These are phyloP conservation scores for Heterocephalus glaber DNA, from an alignment of 2,113 vertebrate genomes.

Conservation along the genomic window DNA sequence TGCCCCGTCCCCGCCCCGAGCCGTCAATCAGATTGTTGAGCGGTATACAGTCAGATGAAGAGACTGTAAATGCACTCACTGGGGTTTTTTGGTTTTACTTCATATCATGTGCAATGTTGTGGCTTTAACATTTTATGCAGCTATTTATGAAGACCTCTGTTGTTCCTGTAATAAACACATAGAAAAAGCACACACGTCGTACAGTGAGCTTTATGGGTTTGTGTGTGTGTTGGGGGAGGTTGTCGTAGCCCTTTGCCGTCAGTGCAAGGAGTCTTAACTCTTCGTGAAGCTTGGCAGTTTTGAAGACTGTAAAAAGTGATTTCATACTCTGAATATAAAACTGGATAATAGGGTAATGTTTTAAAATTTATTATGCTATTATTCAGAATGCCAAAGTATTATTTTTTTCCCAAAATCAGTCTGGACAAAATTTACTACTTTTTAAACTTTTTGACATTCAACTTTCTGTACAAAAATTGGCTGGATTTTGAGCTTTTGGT, in stretches of 20 bases:
- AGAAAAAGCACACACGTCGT: constrained; percentile 96
- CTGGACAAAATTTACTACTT: constrained; percentile 82
- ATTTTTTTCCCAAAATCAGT: constrained; percentile 82
- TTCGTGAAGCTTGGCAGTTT: constrained; percentile 82
- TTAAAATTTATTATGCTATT: constrained; percentile 79
- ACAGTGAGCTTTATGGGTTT: constrained; percentile 93
- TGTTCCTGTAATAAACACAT: constrained; percentile 99
- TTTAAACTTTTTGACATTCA: constrained; percentile 84
- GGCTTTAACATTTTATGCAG: constrained; percentile 99
- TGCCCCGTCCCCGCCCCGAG: constrained; percentile 1
- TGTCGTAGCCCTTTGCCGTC: constrained; percentile 85
- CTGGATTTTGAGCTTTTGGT: constrained; percentile 85
- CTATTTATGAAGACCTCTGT: constrained; percentile 98
- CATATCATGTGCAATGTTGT: constrained; percentile 99
- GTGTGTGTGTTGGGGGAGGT: constrained; percentile 85
- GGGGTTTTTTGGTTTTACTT: constrained; percentile 91
- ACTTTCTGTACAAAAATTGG: constrained; percentile 85
- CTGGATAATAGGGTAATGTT: constrained; percentile 82
- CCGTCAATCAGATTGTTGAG: constrained; percentile 82
- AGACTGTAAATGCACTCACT: constrained; percentile 98
- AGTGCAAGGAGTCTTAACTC: constrained; percentile 78
- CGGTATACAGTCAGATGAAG: constrained; percentile 88
- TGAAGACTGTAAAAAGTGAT: constrained; percentile 82
- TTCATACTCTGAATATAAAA: constrained; percentile 82
- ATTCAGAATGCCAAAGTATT: constrained; percentile 89